phyloP scores from a whole-genome alignment of 2,797 vertebrate species.

The Podarcis siculus region DNA sequence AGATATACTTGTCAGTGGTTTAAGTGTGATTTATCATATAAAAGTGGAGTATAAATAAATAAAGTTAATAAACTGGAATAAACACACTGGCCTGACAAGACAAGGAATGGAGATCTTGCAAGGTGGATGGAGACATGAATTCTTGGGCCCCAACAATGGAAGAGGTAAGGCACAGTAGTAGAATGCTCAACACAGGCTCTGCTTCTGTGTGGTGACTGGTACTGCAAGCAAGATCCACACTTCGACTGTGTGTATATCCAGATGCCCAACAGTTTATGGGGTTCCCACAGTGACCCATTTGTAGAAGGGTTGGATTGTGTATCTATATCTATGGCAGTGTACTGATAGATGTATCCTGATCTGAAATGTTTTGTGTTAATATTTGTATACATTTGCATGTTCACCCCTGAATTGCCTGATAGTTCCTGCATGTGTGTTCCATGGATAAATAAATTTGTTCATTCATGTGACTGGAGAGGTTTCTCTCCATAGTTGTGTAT shows the following conservation, averaged over 20 bases:
- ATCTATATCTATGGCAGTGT: neutral
- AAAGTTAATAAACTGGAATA: neutral
- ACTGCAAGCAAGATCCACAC: no score
- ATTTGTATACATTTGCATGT: neutral
- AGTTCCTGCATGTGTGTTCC: neutral
- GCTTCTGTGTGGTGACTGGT: neutral
- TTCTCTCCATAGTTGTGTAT: neutral
- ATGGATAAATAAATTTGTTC: neutral
- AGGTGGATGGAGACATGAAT: neutral
- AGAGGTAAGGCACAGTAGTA: neutral
- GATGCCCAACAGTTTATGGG: no score
- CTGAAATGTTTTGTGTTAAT: neutral
- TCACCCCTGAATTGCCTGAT: neutral
- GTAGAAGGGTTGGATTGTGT: neutral
- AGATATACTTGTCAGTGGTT: neutral
- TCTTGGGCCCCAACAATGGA: neutral
- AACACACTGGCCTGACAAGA: neutral
- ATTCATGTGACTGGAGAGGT: neutral
- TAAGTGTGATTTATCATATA: neutral
- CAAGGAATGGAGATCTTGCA: neutral
- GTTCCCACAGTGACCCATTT: neutral
- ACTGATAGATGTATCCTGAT: neutral
- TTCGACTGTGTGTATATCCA: no score
- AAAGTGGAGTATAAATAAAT: constrained; percentile 9
- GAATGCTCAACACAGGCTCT: neutral